These are phyloP conservation scores for Pollenia angustigena DNA, from an alignment of 2,888 invertebrate species.

Conservation along the genomic window DNA sequence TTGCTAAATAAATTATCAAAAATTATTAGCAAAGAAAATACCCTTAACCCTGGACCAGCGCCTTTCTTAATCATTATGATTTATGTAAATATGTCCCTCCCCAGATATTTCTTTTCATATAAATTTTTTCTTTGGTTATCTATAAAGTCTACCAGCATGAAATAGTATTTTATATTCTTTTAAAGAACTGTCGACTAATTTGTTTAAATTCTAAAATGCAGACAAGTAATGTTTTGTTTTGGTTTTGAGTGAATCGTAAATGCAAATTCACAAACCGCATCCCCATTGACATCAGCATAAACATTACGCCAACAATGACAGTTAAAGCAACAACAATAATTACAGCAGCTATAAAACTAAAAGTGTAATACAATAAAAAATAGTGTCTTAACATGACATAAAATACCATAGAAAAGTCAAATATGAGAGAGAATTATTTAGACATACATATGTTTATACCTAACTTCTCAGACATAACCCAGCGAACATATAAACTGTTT, in stretches of 20 bases:
- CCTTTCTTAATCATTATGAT: too few relatives aligned
- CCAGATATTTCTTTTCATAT: too few relatives aligned
- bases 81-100: too few relatives aligned
- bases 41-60: too few relatives aligned
- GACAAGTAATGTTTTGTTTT: constrained; percentile 63
- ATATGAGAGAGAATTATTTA: constrained; percentile 31
- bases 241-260: constrained; percentile 64
- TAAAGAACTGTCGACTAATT: constrained; percentile 48
- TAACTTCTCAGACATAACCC: constrained; percentile 26
- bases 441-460: not conserved
- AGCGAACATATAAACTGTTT: constrained; percentile 32
- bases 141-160: too few relatives aligned
- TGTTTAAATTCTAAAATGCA: constrained; percentile 53
- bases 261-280: constrained; percentile 76
- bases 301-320: constrained; percentile 66
- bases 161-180: constrained; percentile 11
- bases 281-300: constrained; percentile 73
- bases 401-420: constrained; percentile 63
- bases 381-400: constrained; percentile 61
- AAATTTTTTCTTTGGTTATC: too few relatives aligned
- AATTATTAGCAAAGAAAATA: too few relatives aligned
- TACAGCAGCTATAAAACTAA: constrained; percentile 48
- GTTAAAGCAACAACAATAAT: constrained; percentile 42
- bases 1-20: too few relatives aligned
- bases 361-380: constrained; percentile 59